These are phyloP conservation scores for Dasyornis broadbenti DNA, from an alignment of 2,113 vertebrate species.

Conservation along the genomic window DNA sequence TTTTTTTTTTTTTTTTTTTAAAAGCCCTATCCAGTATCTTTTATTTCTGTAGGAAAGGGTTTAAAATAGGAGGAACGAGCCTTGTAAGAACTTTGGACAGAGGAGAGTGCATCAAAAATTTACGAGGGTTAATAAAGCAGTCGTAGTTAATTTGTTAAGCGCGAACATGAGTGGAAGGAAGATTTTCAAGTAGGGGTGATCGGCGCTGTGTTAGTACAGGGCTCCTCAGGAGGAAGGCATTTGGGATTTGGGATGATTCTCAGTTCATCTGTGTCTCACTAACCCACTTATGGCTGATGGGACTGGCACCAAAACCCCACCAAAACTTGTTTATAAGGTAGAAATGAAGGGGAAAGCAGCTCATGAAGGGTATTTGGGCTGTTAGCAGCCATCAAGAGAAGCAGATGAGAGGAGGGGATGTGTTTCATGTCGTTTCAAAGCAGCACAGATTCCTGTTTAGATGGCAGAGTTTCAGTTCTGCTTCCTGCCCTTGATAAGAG, in stretches of 20 bases:
- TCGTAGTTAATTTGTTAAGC: not conserved
- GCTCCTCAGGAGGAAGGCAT: not conserved
- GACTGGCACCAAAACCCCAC: not conserved
- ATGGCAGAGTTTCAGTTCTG: not conserved
- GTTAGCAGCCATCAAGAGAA: not conserved
- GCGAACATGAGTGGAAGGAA: not conserved
- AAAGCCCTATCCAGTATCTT: not conserved
- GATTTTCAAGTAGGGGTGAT: not conserved
- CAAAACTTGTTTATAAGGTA: not conserved
- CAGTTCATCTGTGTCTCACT: not conserved
- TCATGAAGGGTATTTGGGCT: not conserved
- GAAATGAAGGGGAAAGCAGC: not conserved
- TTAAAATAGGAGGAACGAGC: not conserved
- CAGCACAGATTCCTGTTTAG: not conserved
- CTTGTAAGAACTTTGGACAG: not conserved
- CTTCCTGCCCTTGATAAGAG: not conserved
- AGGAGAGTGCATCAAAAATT: not conserved
- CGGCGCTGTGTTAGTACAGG: not conserved
- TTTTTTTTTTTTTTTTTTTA: not conserved
- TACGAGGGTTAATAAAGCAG: not conserved
- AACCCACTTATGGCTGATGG: too few species aligned
- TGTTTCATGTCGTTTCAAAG: not conserved
- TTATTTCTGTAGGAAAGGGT: not conserved
- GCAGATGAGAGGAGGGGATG: not conserved
- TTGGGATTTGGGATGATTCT: fast-evolving